Conservation (phyloP, 2,797 vertebrate species). For the Sebastes itinus region DNA sequence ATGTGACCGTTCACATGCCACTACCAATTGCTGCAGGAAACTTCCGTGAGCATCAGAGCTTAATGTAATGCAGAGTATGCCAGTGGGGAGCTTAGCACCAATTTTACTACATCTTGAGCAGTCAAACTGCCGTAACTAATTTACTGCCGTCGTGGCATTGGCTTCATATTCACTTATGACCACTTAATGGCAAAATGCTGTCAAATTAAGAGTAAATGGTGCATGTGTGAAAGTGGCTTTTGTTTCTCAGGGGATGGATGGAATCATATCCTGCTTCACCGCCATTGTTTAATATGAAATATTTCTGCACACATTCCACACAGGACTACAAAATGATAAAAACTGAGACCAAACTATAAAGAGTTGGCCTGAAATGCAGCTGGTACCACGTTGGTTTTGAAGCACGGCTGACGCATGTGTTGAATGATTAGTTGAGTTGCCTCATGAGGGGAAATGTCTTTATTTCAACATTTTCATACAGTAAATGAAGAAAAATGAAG, state of each 20-base stretch:
- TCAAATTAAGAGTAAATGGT: conserved; percentile 19
- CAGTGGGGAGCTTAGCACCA: not conserved
- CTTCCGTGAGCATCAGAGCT: not conserved
- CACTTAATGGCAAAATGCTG: conserved; percentile 1
- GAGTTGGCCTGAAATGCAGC: not conserved
- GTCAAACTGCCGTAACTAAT: conserved; percentile 39
- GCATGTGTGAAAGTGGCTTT: not conserved
- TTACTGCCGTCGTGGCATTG: not conserved
- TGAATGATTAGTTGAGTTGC: not conserved
- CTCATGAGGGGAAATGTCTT: not conserved
- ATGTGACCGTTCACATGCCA: not conserved
- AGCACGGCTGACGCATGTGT: not conserved
- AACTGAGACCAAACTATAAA: not conserved
- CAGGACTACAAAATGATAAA: not conserved
- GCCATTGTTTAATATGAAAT: not conserved
- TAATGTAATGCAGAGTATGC: not conserved
- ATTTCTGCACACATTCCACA: not conserved
- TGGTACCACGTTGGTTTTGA: not conserved
- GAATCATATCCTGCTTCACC: not conserved
- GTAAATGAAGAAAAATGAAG: not conserved
- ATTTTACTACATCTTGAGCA: conserved; percentile 18
- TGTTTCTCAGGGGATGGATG: not conserved
- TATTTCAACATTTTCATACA: not conserved
- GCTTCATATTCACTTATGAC: conserved; percentile 8
- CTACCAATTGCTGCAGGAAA: not conserved